phyloP scores from a whole-genome alignment of 2,797 vertebrate species.

The Emydoidea blandingii region DNA sequence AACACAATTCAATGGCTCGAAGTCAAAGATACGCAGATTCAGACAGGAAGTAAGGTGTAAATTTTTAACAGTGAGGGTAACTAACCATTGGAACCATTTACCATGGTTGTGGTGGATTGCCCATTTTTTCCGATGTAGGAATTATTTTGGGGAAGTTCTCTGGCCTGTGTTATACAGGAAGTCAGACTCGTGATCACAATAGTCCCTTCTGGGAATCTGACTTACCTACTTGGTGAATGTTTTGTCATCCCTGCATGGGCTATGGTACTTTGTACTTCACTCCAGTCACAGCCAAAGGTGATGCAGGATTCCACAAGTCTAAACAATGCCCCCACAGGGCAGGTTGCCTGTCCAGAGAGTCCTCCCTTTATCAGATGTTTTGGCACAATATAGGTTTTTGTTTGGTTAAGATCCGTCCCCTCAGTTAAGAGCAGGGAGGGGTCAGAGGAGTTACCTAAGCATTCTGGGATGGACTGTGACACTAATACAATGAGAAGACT shows the following conservation, averaged over 20 bases:
- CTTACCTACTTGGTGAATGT: not conserved
- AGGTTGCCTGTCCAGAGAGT: not conserved
- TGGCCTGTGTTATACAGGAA: not conserved
- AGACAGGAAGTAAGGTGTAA: not conserved
- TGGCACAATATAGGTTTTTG: not conserved
- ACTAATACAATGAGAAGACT: not conserved
- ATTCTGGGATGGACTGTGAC: not conserved
- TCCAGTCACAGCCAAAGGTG: not conserved
- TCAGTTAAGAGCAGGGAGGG: not conserved
- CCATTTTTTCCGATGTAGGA: not conserved
- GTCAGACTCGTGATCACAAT: not conserved
- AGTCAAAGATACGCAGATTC: not conserved
- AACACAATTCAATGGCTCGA: not conserved
- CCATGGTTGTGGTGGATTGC: not conserved
- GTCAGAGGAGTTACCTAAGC: not conserved
- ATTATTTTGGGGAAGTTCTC: no score
- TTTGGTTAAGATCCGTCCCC: not conserved
- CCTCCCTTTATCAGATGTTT: not conserved
- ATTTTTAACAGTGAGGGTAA: no score
- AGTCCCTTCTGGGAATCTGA: no score
- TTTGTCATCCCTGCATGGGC: not conserved
- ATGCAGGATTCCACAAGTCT: not conserved
- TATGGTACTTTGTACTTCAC: not conserved
- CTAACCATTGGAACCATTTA: not conserved
- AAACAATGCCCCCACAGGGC: not conserved